Evolutionary conservation across 2,888 invertebrate genomes (phyloP).

Genomic region (Lissonota sp.): DNA sequence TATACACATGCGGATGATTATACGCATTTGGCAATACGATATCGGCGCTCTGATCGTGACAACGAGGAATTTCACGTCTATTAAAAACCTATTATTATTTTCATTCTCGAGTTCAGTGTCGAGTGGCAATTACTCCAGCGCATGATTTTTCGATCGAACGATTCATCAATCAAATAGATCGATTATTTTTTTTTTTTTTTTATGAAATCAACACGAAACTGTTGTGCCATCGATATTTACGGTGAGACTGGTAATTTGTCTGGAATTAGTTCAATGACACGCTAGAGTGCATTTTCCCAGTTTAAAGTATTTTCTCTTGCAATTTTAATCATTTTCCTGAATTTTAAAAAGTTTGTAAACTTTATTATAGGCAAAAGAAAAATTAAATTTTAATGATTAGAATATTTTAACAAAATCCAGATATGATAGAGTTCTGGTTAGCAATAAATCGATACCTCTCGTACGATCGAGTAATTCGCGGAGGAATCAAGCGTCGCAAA

Average conservation of each 20-base stretch:
- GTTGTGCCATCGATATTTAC: not conserved
- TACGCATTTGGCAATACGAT: slow-evolving; percentile 23
- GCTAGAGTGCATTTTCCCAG: not conserved
- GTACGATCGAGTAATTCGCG: not conserved
- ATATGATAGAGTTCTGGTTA: too few relatives aligned
- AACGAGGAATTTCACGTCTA: slow-evolving; percentile 18
- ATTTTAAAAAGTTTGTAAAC: not conserved
- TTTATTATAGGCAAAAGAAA: too few relatives aligned
- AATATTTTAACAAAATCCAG: too few relatives aligned
- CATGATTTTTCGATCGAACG: slow-evolving; percentile 9
- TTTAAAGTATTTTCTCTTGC: not conserved
- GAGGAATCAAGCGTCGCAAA: too few relatives aligned
- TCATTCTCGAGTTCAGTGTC: not conserved
- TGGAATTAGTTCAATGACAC: not conserved
- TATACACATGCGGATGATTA: slow-evolving; percentile 5
- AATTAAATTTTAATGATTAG: too few relatives aligned
- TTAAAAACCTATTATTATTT: slow-evolving; percentile 40
- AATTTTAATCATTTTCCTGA: not conserved
- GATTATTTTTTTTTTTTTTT: slow-evolving; percentile 20
- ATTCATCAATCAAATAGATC: slow-evolving; percentile 27
- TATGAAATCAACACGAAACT: not conserved
- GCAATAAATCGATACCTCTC: not conserved
- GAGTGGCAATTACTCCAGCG: slow-evolving; percentile 7
- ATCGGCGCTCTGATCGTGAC: slow-evolving; percentile 7
- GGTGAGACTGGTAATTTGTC: not conserved